Evolutionary conservation across 2,888 invertebrate species (phyloP).

Genomic region (Galerucella pusilla): DNA sequence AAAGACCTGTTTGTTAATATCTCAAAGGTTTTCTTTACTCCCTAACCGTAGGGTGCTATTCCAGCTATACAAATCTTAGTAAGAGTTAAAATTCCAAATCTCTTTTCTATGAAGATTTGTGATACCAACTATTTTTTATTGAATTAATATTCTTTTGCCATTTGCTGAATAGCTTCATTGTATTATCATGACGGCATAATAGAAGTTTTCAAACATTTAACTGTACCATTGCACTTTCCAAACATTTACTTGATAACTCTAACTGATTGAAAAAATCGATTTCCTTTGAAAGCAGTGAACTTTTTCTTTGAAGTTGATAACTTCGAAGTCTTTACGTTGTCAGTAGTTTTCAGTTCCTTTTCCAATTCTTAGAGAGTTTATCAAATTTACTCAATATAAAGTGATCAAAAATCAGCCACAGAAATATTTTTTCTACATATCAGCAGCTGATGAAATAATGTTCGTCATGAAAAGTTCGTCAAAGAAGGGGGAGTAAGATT

Average conservation of each 20-base stretch:
- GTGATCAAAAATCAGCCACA: slow-evolving; percentile 15
- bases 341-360: slow-evolving; percentile 47
- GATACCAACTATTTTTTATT: too few species aligned
- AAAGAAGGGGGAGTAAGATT: neutral
- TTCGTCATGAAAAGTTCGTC: neutral
- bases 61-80: too few species aligned
- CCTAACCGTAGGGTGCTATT: too few species aligned
- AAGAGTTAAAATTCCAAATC: too few species aligned
- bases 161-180: too few species aligned
- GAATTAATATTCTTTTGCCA: too few species aligned
- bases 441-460: neutral
- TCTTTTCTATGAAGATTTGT: too few species aligned
- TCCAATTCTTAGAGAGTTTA: slow-evolving; percentile 39
- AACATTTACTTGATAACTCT: slow-evolving; percentile 46
- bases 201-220: neutral
- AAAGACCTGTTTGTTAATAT: too few species aligned
- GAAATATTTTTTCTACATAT: slow-evolving; percentile 41
- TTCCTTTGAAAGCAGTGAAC: slow-evolving; percentile 55
- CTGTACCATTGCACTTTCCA: neutral
- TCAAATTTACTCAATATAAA: slow-evolving; percentile 8
- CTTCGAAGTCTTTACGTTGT: slow-evolving; percentile 53
- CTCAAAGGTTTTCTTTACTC: too few species aligned
- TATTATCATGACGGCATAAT: neutral
- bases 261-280: slow-evolving; percentile 60
- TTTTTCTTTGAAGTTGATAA: slow-evolving; percentile 56